Evolutionary conservation across 2,113 vertebrate genomes (phyloP), one percentile per base, ranked within the genome.

Genomic region (Poecile atricapillus): DNA sequence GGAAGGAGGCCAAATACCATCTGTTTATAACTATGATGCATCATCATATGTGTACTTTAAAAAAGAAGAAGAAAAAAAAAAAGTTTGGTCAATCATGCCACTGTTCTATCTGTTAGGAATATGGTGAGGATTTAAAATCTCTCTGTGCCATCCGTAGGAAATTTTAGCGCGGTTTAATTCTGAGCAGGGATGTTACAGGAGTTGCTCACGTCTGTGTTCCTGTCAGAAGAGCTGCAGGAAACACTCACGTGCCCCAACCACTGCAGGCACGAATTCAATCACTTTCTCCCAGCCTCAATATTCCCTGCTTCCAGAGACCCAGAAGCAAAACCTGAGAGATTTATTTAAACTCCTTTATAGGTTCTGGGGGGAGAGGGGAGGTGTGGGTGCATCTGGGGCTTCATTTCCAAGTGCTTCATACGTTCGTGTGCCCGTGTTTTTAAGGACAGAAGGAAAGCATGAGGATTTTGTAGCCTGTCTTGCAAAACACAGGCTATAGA

Each of bases 1-100:
- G 98, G 98, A 98, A 98, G 97, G 98, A 98, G 98, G 98, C 98
- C 98, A 98, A 98, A 98, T 98, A 98, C 98, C 98, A 98, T 98
- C 98, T 98, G 98, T 98, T 98, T 98, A 98, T 98, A 98, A 98
- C 98, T 98, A 97, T 97, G 98, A 98, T 98, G 98, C 98, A 98
- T 98, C 97, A 96, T 98, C 98, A 98, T 98, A 98, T 98, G 98
- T 98, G 98, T 98, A 97, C 98, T 98, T 98, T 98, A 97, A 98
- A 98, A 97, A 97, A 95, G 85, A 95, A 90, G 82, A 56, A 73
- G 37, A 2, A 25, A 21, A 83, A 96, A 69, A 95, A 91, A 97
- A 97, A 97, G 94, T 97, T 98, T 98, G 98, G 98, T 98, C 98
- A 98, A 98, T 97, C 98, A 97, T 98, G 98, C 98, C 97, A 97